Base-by-base conservation (phyloP, 2,888 invertebrate genomes). In the Scaptomyza flava region DNA sequence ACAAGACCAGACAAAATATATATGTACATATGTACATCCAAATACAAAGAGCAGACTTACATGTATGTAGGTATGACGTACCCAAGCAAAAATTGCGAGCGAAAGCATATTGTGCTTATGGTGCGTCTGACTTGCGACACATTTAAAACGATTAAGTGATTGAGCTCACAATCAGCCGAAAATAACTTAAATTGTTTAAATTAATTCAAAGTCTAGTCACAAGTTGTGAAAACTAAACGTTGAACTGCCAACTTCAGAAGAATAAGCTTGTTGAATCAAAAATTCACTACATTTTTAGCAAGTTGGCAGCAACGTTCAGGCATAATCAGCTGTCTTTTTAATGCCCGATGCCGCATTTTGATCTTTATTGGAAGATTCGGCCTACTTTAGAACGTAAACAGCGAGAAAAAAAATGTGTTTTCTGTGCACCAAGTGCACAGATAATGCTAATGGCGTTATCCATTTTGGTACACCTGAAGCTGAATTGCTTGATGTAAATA, bases 101-200 rank as follows among this genome's bases (percentile, higher is more conserved):
- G 23, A 58, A 36, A 59, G 42, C 48, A 51, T 38, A 30, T 43
- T 62, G 42, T 43, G 7, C 12, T 46, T 41, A 69, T 57, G 51
- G 59, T 58, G 56, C 46, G 33, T 47, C 14, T 33, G 38, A 12
- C 38, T 48, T 43, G 34, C 42, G 38, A 42, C 64, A 43, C 48
- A 63, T 64, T 61, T 46, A 7, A 61, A 23, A 38, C 51, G 62
- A 47, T 59, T 68, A 60, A 41, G 50, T 45, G 61, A 59, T 62
- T 72, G 43, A 64, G 41, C 59, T n/a, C 42, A 54, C 56, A 61
- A 51, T 53, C 43, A 58, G 17, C 34, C 47, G 14, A 54, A 82
- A 82, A 76, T 69, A 57, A 67, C 42, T 41, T 82, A 73, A 82
- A 80, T 85, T 82, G 73, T 60, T 66, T 79, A 73, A 85, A 73